Base-by-base conservation (phyloP, 2,888 invertebrate species). In the Coleophora deauratella region DNA sequence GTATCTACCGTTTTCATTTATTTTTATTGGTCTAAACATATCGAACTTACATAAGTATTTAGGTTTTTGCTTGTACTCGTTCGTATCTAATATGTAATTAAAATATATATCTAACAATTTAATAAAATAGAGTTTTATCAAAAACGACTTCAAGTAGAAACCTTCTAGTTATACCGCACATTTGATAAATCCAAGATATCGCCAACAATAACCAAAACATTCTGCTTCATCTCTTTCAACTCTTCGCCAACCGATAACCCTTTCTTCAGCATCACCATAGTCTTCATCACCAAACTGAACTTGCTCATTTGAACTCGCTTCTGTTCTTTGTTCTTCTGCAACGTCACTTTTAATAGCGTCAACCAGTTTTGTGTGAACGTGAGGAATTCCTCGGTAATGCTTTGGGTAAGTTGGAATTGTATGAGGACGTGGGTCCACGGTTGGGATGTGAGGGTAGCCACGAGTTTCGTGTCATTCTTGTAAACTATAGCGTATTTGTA, bases 351-450 rank as follows among this genome's bases (percentile, higher is more conserved):
- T 1, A 82, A 49, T 13, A 82, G 55, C 12, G 61, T 71, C 0
- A 85, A 46, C 84, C 84, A 85, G 43, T 69, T 73, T 36, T 69
- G 66, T 6, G 62, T 55, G 41, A 81, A 84, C 1, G 62, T 62
- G 1, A 84, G 45, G 47, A 82, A 84, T 46, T 84, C 82, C 7
- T 59, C 49, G 0, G 74, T 70, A 0, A 68, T 47, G 4, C 61
- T 66, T 37, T 80, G 76, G 8, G 77, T 66, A n/a, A 81, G 47
- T 66, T 82, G 81, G 48, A 80, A 85, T 41, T 75, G 67, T 54
- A 84, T 65, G 1, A 85, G 53, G 0, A 66, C 69, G 50, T 77
- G 72, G 0, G 79, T 82, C 84, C 84, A 84, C 0, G 81, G 77
- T 49, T 85, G 84, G 0, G 75, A 73, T 1, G 80, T 79, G 0